Evolutionary conservation across 2,113 vertebrate species (phyloP).

Genomic region (Okapia johnstoni): DNA sequence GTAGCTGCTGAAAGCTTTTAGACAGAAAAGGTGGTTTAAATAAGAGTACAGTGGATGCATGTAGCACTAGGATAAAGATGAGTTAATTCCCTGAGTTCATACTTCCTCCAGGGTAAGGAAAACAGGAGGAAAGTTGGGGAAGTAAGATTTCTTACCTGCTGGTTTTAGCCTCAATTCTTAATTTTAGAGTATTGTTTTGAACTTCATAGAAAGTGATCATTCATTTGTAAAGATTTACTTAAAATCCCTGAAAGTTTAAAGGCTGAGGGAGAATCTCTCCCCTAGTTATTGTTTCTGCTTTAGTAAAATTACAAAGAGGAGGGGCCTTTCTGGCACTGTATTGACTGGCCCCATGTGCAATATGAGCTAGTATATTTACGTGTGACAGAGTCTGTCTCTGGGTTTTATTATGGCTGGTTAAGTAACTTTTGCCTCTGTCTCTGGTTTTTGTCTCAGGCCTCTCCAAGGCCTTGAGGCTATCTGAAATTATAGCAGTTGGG

Average conservation of each 20-base stretch:
- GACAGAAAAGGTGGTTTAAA: not conserved
- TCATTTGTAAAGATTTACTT: slow-evolving; percentile 2
- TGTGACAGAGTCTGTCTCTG: slow-evolving; percentile 39
- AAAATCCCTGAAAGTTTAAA: slow-evolving; percentile 8
- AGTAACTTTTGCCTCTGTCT: slow-evolving; percentile 38
- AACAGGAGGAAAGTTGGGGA: not conserved
- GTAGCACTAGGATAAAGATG: not conserved
- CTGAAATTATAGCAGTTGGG: slow-evolving; percentile 18
- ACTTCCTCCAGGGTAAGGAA: not conserved
- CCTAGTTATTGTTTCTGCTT: not conserved
- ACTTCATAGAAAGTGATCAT: not conserved
- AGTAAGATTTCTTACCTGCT: not conserved
- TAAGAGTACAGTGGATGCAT: not conserved
- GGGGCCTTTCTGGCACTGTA: not conserved
- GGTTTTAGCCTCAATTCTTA: slow-evolving; percentile 7
- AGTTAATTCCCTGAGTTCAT: slow-evolving; percentile 8
- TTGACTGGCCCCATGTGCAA: not conserved
- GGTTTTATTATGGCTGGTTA: slow-evolving; percentile 39
- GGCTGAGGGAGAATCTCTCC: not conserved
- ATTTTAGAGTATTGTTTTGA: slow-evolving; percentile 25
- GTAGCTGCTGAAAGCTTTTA: not conserved
- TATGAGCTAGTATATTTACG: not conserved
- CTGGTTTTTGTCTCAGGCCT: slow-evolving; percentile 40
- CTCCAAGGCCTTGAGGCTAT: slow-evolving; percentile 23
- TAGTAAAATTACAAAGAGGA: slow-evolving; percentile 8